Base-by-base conservation (phyloP, 2,888 invertebrate genomes). In the Protodeltote pygarga region DNA sequence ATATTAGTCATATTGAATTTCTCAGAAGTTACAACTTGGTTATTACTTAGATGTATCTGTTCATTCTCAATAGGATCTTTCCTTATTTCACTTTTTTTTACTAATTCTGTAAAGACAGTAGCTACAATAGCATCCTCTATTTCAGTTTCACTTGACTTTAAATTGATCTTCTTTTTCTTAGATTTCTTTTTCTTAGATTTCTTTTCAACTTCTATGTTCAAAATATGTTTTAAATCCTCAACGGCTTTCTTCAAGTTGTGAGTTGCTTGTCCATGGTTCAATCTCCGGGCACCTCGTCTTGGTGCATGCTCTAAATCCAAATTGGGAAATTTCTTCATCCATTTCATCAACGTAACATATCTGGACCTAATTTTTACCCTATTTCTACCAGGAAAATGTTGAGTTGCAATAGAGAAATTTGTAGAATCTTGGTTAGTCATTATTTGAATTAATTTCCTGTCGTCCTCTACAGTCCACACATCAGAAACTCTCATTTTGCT, bases 381-480 rank as follows among this genome's bases (percentile, higher is more conserved):
- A 20, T 91, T 90, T 68, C 93, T 94, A 3, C 92, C 88, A 4
- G 91, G 85, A 47, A 96, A 89, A 52, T 82, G 71, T 32, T 85
- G 78, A 2, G 93, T 85, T 40, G 95, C 92, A 39, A 75, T 79
- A 0, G 92, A 76, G 77, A 77, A 92, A 51, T 80, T 83, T 21
- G 70, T 63, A n/a, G 72, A 55, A 31, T 86, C 91, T 93, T 93
- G 72, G 88, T 78, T 72, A 69, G 75, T 52, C 92, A 95, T 91
- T 15, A 93, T 80, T 23, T 93, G 81, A 48, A 95, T 65, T 16
- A 96, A 83, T 48, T 89, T 89, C 29, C 78, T 79, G 62, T 96
- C 96, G 59, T 95, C 95, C 11, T 92, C 88, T 1, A 91, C 59
- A 0, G 94, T 93, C 94, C 95, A 96, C 0, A 83, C 82, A 37